A percentile compares a stretch with the other conserved stretches of the same genome.
Conservation (phyloP, 2,888 invertebrate species). For the Aphodius granarius region DNA sequence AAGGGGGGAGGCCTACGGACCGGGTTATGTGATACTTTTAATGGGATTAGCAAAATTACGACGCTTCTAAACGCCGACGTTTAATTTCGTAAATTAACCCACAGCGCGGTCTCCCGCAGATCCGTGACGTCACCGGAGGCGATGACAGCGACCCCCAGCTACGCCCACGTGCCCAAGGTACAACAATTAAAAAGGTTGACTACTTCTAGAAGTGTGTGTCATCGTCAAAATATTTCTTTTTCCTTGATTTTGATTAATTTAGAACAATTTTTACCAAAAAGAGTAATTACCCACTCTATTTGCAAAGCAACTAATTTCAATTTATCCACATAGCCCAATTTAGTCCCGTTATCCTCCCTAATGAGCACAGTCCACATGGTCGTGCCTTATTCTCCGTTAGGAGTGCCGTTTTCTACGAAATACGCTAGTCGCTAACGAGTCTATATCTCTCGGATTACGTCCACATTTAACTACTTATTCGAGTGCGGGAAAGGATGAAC, state of each 20-base stretch:
- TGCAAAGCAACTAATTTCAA: background rate
- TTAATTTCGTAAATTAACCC: constrained; percentile 41
- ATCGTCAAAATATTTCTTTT: too few species aligned
- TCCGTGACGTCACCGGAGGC: background rate
- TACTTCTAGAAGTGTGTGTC: too few species aligned
- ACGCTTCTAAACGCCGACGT: constrained; percentile 49
- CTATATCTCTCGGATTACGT: background rate
- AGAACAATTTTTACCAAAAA: too few species aligned
- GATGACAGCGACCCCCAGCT: background rate
- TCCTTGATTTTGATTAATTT: too few species aligned
- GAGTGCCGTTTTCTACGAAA: background rate
- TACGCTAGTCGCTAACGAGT: background rate
- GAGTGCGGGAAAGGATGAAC: background rate
- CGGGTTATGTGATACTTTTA: constrained; percentile 54
- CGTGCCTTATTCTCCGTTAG: background rate
- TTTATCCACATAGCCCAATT: background rate
- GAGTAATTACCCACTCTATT: too few species aligned
- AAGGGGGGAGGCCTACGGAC: constrained; percentile 43
- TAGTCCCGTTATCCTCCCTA: background rate
- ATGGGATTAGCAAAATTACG: constrained; percentile 54
- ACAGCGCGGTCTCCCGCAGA: background rate
- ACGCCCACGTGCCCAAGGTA: too few species aligned
- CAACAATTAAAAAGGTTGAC: too few species aligned
- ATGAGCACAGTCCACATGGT: too few species aligned
- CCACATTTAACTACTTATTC: background rate